Evolutionary conservation across 2,113 vertebrate genomes (phyloP), one percentile per base, ranked within the genome.

Genomic region (Dasyurus viverrinus): DNA sequence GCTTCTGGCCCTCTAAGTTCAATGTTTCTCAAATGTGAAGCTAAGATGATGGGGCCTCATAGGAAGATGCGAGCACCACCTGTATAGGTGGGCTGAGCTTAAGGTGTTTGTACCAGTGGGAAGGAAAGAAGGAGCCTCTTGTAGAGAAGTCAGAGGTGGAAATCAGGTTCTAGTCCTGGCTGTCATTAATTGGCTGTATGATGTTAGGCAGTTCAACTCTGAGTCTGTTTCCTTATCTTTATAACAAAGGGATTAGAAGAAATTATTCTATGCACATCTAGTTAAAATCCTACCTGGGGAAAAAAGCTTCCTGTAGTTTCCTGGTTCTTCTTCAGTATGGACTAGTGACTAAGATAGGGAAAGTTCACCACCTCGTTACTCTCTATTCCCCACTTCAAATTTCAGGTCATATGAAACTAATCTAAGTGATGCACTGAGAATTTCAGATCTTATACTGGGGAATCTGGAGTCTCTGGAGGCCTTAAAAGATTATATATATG

Each of bases 71-170:
- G 68, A 36, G 68, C n/a, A 42, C n/a, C 19, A 42, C 36, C 16
- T 2, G 2, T 84, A 5, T 36, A 42, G 68, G 68, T 22, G n/a
- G 16, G 68, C 68, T 42, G 16, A 16, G 50, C 8, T 23, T 22
- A 84, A 6, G 36, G 16, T 42, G 6, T 84, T 8, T 84, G n/a
- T 84, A 19, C 30, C 68, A 76, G 2, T 0, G 42, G 89, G 23
- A 54, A 47, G 0, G 0, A 23, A 0, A 2, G 2, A 30, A 16
- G 54, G 10, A 1, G 30, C 0, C 23, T 26, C 54, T 24, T 55
- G 23, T 55, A 25, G 22, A 25, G 54, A 25, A 25, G 3, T 23
- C 54, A 8, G 68, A 36, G 12, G 53, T n/a, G 0, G 6, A 24
- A 53, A 54, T 25, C 11, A n/a, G 93, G 50, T 19, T 54, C 89